Base-by-base conservation (phyloP, 2,113 vertebrate species). In the Ochotona princeps region DNA sequence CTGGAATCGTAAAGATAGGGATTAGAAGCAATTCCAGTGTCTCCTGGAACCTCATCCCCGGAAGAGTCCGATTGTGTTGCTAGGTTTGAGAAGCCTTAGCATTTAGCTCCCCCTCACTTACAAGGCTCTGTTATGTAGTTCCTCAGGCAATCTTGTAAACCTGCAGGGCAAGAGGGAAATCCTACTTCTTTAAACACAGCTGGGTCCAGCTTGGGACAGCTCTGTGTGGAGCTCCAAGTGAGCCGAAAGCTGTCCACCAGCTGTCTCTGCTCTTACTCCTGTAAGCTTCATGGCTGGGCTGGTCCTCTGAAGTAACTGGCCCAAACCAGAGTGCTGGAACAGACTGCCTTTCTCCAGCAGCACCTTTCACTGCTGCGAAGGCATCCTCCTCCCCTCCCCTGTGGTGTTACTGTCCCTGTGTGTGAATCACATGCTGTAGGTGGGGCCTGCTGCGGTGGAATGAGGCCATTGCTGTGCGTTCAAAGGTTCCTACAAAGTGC, bases 81-180 rank as follows among this genome's bases (percentile, higher is more conserved):
- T 17, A 69, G 6, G n/a, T 30, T 21, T 74, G 51, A 74, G 61
- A 87, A 91, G 14, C 15, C n/a, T 12, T 17, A 57, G 54, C 38
- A 44, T 57, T 57, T 57, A 57, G 17, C 54, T 57, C 3, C 54
- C 17, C 13, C 10, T 18, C 44, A 8, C 17, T 61, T 2, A 20
- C 30, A 15, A 3, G 54, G 26, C 26, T 38, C 20, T 30, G 1
- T 47, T 47, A 75, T 6, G 23, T 13, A 17, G 32, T 38, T 11
- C 70, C 61, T 28, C 9, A 5, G 25, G 67, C 30, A 25, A 8
- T 66, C 25, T 11, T 32, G 38, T 23, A 60, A 47, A 8, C 51
- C 44, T 57, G 28, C 28, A 6, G 11, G 23, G 25, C 1, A 0
- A 4, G 0, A 7, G n/a, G 54, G 25, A 49, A 8, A 20, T 9